Conservation (phyloP, 2,113 vertebrate species). For the Neogale vison region DNA sequence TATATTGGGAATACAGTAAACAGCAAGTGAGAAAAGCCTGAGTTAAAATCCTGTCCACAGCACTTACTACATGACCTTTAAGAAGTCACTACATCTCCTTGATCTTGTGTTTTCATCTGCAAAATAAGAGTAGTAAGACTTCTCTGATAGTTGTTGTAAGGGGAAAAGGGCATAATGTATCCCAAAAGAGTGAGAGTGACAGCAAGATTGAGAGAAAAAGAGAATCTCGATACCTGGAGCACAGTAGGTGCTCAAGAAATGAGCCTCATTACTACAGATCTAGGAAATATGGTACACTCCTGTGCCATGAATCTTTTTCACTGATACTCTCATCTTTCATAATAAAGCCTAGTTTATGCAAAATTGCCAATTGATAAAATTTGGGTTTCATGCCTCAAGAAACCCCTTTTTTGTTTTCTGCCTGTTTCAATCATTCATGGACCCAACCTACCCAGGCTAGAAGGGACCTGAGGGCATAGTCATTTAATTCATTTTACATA, state of each 20-base stretch:
- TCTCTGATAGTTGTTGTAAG: not conserved
- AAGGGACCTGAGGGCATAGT: not conserved
- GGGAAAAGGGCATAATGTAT: not conserved
- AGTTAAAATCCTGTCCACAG: not conserved
- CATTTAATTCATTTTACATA: not conserved
- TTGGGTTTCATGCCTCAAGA: not conserved
- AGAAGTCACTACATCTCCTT: not conserved
- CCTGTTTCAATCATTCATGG: not conserved
- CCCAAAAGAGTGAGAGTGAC: not conserved
- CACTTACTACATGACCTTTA: not conserved
- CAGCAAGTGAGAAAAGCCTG: not conserved
- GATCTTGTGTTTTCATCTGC: not conserved
- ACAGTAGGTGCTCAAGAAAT: not conserved
- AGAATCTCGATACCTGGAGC: not conserved
- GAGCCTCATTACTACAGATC: not conserved
- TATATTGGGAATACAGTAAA: not conserved
- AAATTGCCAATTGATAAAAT: not conserved
- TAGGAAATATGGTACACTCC: not conserved
- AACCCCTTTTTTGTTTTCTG: not conserved
- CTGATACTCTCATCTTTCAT: not conserved
- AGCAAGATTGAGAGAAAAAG: not conserved
- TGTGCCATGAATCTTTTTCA: not conserved
- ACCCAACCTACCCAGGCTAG: not conserved
- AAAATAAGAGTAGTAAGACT: not conserved
- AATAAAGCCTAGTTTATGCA: not conserved